Base-by-base conservation (phyloP, 2,888 invertebrate genomes). In the Philereme vetulata region DNA sequence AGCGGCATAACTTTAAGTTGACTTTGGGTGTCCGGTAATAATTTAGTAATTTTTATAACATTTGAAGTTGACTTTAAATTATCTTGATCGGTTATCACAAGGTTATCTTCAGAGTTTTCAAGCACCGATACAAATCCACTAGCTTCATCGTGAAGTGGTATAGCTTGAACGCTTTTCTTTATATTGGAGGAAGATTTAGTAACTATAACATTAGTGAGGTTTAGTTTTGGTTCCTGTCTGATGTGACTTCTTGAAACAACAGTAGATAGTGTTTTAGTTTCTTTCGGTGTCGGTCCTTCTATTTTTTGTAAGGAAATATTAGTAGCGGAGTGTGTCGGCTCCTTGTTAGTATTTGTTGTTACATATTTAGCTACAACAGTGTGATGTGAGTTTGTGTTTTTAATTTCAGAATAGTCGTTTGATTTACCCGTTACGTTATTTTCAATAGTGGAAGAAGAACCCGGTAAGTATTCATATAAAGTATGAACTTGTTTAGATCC, bases 291-390 rank as follows among this genome's bases (percentile, higher is more conserved):
- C 5, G 34, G 11, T 33, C 10, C 9, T n/a, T 4, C 7, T 0
- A 4, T 47, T 34, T 42, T 34, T 40, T 10, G 4, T 5, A 35
- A 9, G 4, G 40, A 40, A 34, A 34, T 40, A 47, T 48, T 48
- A 6, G 8, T 40, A 33, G 40, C 34, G 8, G 11, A 3, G 2
- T 34, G 8, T 11, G 10, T 48, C 0, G 34, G 10, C 38, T 48
- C 9, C 43, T 48, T 5, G 8, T 47, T 40, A 6, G 21, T 46
- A 36, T 46, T 36, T 21, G 7, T 21, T 34, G 42, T 35, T 10
- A 38, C 33, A 4, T 11, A 47, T 33, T 54, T 40, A 34, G 54
- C 7, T n/a, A n/a, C 45, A 8, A 45, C 32, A n/a, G 21, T 45
- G 32, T 32, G 32, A 11, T 21, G 7, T 21, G 45, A 4, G 42